Conservation (phyloP, 2,797 vertebrate genomes). For the Siniperca scherzeri region DNA sequence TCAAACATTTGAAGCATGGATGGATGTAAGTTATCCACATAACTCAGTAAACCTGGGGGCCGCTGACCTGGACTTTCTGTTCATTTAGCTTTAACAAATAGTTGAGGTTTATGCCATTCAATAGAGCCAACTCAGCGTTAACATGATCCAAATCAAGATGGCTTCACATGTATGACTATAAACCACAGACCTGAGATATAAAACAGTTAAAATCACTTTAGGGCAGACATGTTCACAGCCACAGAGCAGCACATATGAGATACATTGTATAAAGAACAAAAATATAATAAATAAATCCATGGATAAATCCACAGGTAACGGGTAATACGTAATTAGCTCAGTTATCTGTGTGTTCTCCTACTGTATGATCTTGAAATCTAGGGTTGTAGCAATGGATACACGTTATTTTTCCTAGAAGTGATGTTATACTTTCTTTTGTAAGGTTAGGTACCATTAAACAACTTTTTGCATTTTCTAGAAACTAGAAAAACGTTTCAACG, state of each 20-base stretch:
- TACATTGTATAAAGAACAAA: neutral
- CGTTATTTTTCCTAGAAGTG: neutral
- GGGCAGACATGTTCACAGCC: neutral
- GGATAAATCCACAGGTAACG: neutral
- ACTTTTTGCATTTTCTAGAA: neutral
- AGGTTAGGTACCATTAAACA: neutral
- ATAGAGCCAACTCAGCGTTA: neutral
- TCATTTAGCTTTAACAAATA: neutral
- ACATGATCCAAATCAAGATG: neutral
- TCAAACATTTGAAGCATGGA: neutral
- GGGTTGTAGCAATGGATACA: neutral
- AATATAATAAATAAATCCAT: neutral
- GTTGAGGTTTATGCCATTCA: neutral
- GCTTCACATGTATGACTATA: neutral
- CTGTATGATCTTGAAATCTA: neutral
- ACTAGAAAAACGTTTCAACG: too few species aligned
- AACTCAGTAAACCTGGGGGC: neutral
- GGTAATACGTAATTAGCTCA: neutral
- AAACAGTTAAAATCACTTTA: neutral
- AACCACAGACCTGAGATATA: constrained; percentile 13
- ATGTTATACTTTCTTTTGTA: neutral
- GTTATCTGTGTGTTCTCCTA: neutral
- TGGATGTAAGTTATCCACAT: neutral
- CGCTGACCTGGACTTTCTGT: neutral
- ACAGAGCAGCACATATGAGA: neutral